Conservation (phyloP, 37 sponge, comb jelly and placozoan species). For the Spongilla lacustris region DNA sequence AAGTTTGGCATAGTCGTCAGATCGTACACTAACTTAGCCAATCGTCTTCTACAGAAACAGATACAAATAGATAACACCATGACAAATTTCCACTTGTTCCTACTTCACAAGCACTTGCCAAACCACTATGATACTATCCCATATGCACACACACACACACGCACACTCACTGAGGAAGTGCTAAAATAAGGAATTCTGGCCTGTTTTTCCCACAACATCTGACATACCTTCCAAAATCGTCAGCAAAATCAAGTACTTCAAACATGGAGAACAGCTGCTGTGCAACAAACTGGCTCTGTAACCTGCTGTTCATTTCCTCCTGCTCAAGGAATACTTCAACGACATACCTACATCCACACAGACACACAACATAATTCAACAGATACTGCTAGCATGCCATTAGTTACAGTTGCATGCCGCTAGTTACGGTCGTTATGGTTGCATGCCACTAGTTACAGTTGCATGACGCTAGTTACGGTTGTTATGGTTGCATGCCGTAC, state of each 20-base stretch:
- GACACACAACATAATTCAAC: neutral
- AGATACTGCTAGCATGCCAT: neutral
- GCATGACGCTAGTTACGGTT: too few species aligned
- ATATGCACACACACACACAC: too few species aligned
- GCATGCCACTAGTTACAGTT: too few species aligned
- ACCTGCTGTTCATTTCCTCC: neutral
- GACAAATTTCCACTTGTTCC: too few species aligned
- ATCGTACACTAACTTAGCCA: conserved; percentile 36
- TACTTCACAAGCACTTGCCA: too few species aligned
- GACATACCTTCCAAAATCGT: conserved; percentile 83
- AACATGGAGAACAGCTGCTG: conserved; percentile 62
- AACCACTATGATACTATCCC: too few species aligned
- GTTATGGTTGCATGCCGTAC: conserved; percentile 17
- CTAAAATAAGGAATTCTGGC: too few species aligned
- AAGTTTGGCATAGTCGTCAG: conserved; percentile 27
- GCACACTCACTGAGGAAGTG: too few species aligned
- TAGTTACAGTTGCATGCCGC: too few species aligned
- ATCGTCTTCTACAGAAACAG: conserved; percentile 39
- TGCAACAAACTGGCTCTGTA: conserved; percentile 58
- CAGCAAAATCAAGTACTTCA: conserved; percentile 58
- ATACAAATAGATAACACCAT: too few species aligned
- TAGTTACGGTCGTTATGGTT: too few species aligned
- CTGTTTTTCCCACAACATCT: too few species aligned
- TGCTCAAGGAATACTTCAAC: conserved; percentile 17
- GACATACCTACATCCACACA: conserved; percentile 30